Evolutionary conservation across 30 jellyfish, hydroid and myxozoan genomes (phyloP).

Genomic region (Sanderia malayensis): DNA sequence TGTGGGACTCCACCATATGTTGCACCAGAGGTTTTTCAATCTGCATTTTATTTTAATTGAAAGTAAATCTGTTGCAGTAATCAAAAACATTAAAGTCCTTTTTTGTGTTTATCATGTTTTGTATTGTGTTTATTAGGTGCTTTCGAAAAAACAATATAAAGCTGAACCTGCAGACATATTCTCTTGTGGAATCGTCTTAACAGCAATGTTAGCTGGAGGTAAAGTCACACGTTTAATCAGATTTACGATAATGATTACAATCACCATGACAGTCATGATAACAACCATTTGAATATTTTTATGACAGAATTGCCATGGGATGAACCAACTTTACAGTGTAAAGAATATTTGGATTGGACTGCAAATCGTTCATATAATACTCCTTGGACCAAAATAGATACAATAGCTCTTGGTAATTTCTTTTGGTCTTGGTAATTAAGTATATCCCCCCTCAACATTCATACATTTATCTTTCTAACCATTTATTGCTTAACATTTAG

Average conservation of each 20-base stretch:
- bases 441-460: background rate
- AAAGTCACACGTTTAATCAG: background rate
- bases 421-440: background rate
- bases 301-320: conserved; percentile 97
- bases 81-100: too few relatives aligned
- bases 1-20: conserved; percentile 99
- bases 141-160: conserved; percentile 62
- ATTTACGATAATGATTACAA: background rate
- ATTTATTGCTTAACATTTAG: conserved; percentile 23
- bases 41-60: too few relatives aligned
- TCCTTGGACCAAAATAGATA: conserved; percentile 93
- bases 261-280: background rate
- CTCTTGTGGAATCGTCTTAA: conserved; percentile 95
- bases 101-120: background rate
- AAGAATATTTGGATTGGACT: conserved; percentile 80
- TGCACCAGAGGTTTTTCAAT: conserved; percentile 99
- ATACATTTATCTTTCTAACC: background rate
- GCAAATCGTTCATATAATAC: conserved; percentile 56
- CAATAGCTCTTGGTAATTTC: conserved; percentile 73
- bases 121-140: conserved; percentile 52
- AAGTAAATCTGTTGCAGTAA: too few relatives aligned
- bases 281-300: background rate
- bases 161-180: conserved; percentile 99
- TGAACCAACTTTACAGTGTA: conserved; percentile 80
- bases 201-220: conserved; percentile 99